Base-by-base conservation (phyloP, 2,113 vertebrate genomes). In the Trichechus manatus region DNA sequence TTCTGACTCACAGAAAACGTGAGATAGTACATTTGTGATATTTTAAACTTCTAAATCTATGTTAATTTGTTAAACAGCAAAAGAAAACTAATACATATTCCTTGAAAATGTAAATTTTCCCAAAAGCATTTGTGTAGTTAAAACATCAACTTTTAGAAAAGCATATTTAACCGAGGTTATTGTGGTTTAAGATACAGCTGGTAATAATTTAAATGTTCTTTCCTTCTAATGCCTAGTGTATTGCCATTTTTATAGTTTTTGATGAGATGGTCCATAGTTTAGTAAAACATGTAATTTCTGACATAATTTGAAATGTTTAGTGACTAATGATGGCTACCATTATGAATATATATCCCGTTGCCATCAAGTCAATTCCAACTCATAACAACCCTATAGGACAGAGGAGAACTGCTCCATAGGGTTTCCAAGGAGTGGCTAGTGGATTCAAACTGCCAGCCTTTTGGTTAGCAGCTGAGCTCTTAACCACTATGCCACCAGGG, bases 171-270 rank as follows among this genome's bases (percentile, higher is more conserved):
- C 74, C 39, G 82, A 50, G 31, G 27, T 70, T 80, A 50, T 84
- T 84, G 42, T 84, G 44, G 23, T 78, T 97, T 92, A 88, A 95
- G 59, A 91, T 90, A 23, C 4, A 92, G 33, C 36, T 95, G 31
- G 44, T 9, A 90, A 88, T 17, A 79, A 44, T 90, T 93, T 93
- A 72, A 89, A 92, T 95, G 13, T 25, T 53, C 10, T 89, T 91
- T 59, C 39, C 1, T 36, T 72, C 59, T 89, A 63, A 74, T 84
- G 61, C 14, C 27, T 87, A 80, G 80, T 13, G 6, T 44, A 27
- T 78, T 74, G 61, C 17, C 9, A 63, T 91, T 95, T 95, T 78
- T 78, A 39, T 85, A 20, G 8, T 39, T 94, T 88, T 64, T 93
- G 5, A 47, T 91, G 39, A 70, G 25, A 68, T 90, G 31, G 19